A percentile compares a stretch with the other conserved stretches of the same genome.
These are phyloP conservation scores for Agriopis leucophaearia DNA, from an alignment of 2,888 invertebrate species.

Conservation along the genomic window DNA sequence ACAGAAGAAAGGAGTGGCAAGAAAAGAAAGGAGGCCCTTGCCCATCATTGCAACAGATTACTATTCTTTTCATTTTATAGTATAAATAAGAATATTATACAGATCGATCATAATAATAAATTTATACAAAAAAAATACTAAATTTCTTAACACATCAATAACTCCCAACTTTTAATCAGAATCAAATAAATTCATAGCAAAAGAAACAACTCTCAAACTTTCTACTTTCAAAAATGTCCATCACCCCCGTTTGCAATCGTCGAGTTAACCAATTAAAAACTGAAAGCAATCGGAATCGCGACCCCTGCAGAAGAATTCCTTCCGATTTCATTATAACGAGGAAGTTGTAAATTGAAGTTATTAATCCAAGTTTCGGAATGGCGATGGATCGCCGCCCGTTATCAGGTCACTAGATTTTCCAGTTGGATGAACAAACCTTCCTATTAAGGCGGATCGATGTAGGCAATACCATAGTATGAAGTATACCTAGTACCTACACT, in stretches of 20 bases:
- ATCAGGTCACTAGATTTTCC: conserved; percentile 69
- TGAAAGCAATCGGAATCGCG: conserved; percentile 54
- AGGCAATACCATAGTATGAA: no score
- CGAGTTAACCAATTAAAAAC: conserved; percentile 71
- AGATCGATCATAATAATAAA: no score
- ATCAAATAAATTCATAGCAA: conserved; percentile 14
- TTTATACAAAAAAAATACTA: background rate
- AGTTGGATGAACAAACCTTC: conserved; percentile 57
- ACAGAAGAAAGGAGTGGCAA: no score
- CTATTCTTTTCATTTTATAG: no score
- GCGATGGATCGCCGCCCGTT: conserved; percentile 43
- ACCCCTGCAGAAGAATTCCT: conserved; percentile 59
- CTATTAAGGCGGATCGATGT: conserved; percentile 28
- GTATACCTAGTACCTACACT: no score
- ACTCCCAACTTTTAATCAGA: background rate
- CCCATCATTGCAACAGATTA: no score
- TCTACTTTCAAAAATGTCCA: conserved; percentile 29
- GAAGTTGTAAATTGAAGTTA: conserved; percentile 73
- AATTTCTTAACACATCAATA: background rate
- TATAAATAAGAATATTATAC: no score
- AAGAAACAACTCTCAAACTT: conserved; percentile 18
- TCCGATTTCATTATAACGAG: conserved; percentile 68
- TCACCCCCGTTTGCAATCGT: conserved; percentile 45
- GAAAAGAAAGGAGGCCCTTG: no score
- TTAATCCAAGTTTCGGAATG: conserved; percentile 31